These are phyloP conservation scores for Bombus turneri DNA, from an alignment of 1,140 invertebrate genomes.

Conservation along the genomic window DNA sequence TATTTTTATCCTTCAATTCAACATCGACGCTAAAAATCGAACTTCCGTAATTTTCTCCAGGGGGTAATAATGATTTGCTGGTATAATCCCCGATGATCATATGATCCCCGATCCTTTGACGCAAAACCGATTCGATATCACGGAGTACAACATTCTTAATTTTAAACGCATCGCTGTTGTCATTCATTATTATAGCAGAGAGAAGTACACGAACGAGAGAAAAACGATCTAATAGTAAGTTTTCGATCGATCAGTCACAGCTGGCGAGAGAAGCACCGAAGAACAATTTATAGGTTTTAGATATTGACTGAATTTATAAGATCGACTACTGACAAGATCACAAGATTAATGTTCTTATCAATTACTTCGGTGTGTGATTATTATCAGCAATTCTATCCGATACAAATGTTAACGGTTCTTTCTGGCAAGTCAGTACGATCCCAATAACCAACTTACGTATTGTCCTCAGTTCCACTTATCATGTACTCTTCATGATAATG, in stretches of 20 bases:
- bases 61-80: constrained; percentile 69
- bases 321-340: neutral
- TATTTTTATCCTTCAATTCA: constrained; percentile 54
- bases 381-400: neutral
- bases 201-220: neutral
- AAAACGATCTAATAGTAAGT: neutral
- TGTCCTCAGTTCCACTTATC: constrained; percentile 1
- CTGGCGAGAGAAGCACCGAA: neutral
- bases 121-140: constrained; percentile 73
- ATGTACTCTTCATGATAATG: neutral
- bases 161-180: neutral
- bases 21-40: constrained; percentile 81
- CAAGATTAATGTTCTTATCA: constrained; percentile 28
- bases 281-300: neutral
- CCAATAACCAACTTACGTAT: neutral
- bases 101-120: constrained; percentile 57
- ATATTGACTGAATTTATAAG: constrained; percentile 14
- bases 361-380: neutral
- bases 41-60: constrained; percentile 86
- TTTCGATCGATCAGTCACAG: neutral
- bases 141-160: constrained; percentile 52
- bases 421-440: neutral
- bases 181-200: constrained; percentile 27
- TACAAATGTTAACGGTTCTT: neutral
- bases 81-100: constrained; percentile 64